Conservation (phyloP, 2,797 vertebrate species). For the Eulemur mongoz region DNA sequence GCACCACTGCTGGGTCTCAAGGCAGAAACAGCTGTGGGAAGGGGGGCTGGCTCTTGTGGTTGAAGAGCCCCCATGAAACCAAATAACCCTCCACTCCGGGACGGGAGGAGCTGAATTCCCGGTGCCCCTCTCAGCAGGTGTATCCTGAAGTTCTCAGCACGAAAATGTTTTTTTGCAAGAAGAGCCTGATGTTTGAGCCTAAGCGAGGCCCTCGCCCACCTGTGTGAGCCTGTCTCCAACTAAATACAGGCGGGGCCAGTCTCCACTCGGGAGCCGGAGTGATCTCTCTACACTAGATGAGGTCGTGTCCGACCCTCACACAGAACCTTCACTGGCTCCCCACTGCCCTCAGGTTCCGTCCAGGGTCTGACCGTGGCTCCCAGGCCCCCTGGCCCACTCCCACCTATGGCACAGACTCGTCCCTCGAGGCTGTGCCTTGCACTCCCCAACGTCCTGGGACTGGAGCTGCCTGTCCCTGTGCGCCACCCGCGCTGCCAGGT, state of each 20-base stretch:
- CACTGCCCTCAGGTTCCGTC: rapidly evolving
- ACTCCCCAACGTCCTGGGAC: neutral
- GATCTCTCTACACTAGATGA: neutral
- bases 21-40: constrained; percentile 82
- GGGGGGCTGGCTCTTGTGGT: neutral
- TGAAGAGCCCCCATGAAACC: neutral
- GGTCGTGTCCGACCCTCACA: too few species aligned
- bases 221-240: neutral
- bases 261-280: rapidly evolving
- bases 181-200: neutral
- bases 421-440: rapidly evolving
- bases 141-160: neutral
- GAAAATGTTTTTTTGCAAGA: neutral
- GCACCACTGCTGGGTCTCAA: neutral
- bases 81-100: neutral
- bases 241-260: rapidly evolving
- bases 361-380: neutral
- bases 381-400: neutral
- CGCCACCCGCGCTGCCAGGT: too few species aligned
- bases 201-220: rapidly evolving
- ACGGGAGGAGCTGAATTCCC: constrained; percentile 54
- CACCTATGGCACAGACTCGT: rapidly evolving
- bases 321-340: neutral
- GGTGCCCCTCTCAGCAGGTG: constrained; percentile 70
- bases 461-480: neutral